Evolutionary conservation across 2,797 vertebrate species (phyloP).

Genomic region (Eutrigla gurnardus): DNA sequence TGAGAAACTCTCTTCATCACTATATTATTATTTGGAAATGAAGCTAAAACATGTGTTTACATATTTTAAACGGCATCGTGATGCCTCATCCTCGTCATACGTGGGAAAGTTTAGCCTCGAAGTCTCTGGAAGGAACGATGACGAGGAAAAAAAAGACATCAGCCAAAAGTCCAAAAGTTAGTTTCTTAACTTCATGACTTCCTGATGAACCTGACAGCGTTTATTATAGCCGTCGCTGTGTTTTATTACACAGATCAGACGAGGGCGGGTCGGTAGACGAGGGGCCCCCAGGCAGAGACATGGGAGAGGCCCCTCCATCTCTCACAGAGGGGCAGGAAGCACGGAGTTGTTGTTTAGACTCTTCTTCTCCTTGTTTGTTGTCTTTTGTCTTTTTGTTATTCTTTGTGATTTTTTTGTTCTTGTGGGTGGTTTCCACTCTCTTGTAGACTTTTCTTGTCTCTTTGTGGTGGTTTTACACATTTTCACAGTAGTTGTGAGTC

Average conservation of each 20-base stretch:
- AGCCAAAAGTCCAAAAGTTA: conserved; percentile 51
- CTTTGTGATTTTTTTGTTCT: background rate
- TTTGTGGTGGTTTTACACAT: background rate
- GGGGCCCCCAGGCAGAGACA: background rate
- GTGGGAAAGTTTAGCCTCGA: conserved; percentile 24
- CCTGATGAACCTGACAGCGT: background rate
- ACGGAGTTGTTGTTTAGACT: background rate
- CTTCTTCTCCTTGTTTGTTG: background rate
- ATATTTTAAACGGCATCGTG: conserved; percentile 6
- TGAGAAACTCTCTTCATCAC: background rate
- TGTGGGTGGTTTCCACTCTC: too few species aligned
- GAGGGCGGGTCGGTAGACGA: background rate
- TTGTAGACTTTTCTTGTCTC: background rate
- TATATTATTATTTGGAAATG: background rate
- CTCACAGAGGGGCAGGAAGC: too few species aligned
- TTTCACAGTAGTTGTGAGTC: background rate
- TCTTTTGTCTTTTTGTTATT: too few species aligned
- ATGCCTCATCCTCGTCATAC: background rate
- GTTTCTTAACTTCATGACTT: background rate
- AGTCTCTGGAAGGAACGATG: background rate
- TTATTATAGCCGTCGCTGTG: background rate
- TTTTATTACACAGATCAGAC: conserved; percentile 6
- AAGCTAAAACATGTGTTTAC: background rate
- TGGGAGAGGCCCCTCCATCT: background rate
- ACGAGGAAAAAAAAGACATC: conserved; percentile 17